Conservation (phyloP, 2,888 invertebrate genomes). For the Sarcophaga variegata region DNA sequence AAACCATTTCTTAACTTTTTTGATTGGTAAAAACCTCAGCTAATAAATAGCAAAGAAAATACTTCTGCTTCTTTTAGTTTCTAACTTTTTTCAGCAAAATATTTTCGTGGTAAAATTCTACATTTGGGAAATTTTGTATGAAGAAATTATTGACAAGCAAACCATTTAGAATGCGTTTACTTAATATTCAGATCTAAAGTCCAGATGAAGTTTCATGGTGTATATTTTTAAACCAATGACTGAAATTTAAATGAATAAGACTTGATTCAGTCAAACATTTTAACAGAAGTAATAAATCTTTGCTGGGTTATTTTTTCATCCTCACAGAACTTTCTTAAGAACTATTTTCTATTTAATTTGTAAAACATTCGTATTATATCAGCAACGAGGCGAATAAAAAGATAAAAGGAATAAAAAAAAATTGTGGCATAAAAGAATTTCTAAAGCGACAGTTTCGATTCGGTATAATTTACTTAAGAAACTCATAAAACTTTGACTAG, state of each 20-base stretch:
- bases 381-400: too few relatives aligned
- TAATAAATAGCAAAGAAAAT: conserved; percentile 42
- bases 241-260: too few relatives aligned
- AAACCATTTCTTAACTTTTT: conserved; percentile 23
- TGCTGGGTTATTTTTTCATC: conserved; percentile 6
- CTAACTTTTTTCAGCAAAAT: neutral
- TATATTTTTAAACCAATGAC: too few relatives aligned
- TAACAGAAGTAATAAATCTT: neutral
- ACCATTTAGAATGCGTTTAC: neutral
- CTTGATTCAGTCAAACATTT: too few relatives aligned
- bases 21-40: conserved; percentile 8
- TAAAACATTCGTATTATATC: too few relatives aligned
- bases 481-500: conserved; percentile 37
- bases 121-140: neutral
- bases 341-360: conserved; percentile 23
- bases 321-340: conserved; percentile 1
- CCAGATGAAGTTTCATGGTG: too few relatives aligned
- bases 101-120: neutral
- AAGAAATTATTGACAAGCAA: neutral
- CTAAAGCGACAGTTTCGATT: too few relatives aligned
- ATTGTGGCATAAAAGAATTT: too few relatives aligned
- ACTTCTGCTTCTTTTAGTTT: neutral
- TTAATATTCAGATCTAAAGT: neutral
- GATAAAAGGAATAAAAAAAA: too few relatives aligned
- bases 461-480: conserved; percentile 51